Evolutionary conservation across 2,888 invertebrate genomes (phyloP), one percentile per base, ranked within the genome.

Genomic region (Brachycybe producta): DNA sequence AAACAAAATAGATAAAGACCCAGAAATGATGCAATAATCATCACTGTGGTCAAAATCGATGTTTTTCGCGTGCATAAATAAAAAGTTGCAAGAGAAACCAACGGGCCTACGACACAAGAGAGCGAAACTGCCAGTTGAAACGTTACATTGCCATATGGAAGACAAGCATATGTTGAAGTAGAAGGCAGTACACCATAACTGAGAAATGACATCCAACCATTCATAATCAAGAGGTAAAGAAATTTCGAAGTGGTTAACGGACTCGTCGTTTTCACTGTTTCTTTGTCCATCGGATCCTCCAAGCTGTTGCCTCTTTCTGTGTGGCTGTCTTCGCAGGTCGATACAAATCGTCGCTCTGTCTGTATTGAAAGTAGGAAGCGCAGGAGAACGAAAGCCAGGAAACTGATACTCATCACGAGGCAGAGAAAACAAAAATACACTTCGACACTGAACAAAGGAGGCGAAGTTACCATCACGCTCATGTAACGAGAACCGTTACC

Each of bases 71-170:
- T 27, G 73, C 72, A 63, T 84, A 84, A n/a, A 71, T 68, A 19
- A 82, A 76, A 5, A 62, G 61, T 7, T 17, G 21, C 26, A 30
- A 28, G 23, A 15, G 27, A 17, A 13, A 23, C 82, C 24, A 78
- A 67, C 27, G 90, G 88, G 69, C 84, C 86, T 26, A 85, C 83
- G 67, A 86, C 78, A 55, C 79, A 79, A 57, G 81, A 75, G 57
- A 90, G 71, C 51, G 82, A 77, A 45, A 80, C 81, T 5, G 84
- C 74, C 61, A 85, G 70, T 69, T 87, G 86, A 69, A 85, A 88
- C 0, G 81, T 76, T 41, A 71, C 68, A 63, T 74, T 73, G 15
- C 87, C 85, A 68, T 87, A 88, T 8, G 88, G 84, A 61, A 84
- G 72, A 61, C 80, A 80, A 45, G 86, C 82, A 66, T 79, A 88